Percentiles rank a stretch among this genome's conserved stretches.
These are phyloP conservation scores for Gryllus longicercus DNA, from an alignment of 2,888 invertebrate species.

Conservation along the genomic window DNA sequence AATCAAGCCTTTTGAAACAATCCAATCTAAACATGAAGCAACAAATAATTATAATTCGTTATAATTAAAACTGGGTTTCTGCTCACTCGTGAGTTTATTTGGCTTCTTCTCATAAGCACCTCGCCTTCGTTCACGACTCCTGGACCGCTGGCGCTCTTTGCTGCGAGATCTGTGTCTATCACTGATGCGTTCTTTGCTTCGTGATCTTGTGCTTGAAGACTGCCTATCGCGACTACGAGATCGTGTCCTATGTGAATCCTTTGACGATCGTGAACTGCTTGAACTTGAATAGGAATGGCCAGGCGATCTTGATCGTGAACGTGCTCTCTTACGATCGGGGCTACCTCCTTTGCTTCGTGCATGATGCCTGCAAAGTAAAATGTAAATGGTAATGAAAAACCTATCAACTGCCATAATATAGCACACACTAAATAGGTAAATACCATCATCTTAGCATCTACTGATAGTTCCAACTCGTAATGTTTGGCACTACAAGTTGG, in stretches of 20 bases:
- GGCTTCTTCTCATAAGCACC: constrained; percentile 39
- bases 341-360: neutral
- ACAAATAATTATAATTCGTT: neutral
- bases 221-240: constrained; percentile 21
- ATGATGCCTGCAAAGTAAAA: neutral
- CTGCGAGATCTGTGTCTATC: constrained; percentile 27
- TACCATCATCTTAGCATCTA: too few species aligned
- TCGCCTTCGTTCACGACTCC: constrained; percentile 27
- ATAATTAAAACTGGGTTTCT: neutral
- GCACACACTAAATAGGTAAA: too few species aligned
- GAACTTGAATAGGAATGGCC: neutral
- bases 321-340: constrained; percentile 21
- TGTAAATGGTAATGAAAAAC: too few species aligned
- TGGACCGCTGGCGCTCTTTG: constrained; percentile 20
- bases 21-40: neutral
- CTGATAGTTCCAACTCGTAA: too few species aligned
- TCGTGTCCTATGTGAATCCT: constrained; percentile 18
- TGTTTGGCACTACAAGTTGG: too few species aligned
- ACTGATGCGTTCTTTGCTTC: constrained; percentile 11
- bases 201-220: neutral
- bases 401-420: too few species aligned
- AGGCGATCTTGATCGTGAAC: neutral
- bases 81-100: constrained; percentile 35
- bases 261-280: neutral
- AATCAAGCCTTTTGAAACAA: neutral